phyloP scores from a whole-genome alignment of 2,888 invertebrate genomes.

The Eudemis profundana region DNA sequence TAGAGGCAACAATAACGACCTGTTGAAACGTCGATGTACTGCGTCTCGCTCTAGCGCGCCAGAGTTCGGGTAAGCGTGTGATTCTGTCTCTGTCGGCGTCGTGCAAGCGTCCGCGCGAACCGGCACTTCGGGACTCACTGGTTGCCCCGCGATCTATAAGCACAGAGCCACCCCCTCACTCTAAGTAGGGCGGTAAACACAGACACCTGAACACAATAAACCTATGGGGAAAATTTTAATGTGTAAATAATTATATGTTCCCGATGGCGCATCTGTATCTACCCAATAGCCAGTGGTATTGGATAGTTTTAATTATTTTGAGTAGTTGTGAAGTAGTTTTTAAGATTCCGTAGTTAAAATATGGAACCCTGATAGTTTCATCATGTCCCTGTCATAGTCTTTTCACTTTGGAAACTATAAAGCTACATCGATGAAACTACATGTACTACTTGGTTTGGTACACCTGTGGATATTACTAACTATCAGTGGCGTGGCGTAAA shows the following conservation, averaged over 20 bases:
- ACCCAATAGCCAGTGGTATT: no score
- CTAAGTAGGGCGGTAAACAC: conserved; percentile 80
- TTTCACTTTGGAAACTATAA: no score
- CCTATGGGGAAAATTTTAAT: conserved; percentile 38
- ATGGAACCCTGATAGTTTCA: no score
- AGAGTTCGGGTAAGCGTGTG: conserved; percentile 51
- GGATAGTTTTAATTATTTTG: no score
- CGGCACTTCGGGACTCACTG: conserved; percentile 77
- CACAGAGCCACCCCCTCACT: conserved; percentile 65
- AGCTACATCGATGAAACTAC: no score
- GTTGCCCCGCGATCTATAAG: conserved; percentile 77
- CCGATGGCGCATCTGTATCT: no score
- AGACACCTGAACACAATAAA: conserved; percentile 70
- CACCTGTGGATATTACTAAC: no score
- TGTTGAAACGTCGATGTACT: conserved; percentile 74
- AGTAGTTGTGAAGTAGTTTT: no score
- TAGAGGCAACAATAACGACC: conserved; percentile 81
- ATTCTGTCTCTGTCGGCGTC: conserved; percentile 64
- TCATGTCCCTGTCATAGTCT: no score
- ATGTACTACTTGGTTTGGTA: no score
- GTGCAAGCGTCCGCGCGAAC: conserved; percentile 73
- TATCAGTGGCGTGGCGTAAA: no score
- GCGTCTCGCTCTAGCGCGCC: conserved; percentile 68
- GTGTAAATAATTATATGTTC: conserved; percentile 30
- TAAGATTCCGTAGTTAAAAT: no score